Evolutionary conservation across 2,888 invertebrate genomes (phyloP).

Genomic region (Notocelia uddmanniana): DNA sequence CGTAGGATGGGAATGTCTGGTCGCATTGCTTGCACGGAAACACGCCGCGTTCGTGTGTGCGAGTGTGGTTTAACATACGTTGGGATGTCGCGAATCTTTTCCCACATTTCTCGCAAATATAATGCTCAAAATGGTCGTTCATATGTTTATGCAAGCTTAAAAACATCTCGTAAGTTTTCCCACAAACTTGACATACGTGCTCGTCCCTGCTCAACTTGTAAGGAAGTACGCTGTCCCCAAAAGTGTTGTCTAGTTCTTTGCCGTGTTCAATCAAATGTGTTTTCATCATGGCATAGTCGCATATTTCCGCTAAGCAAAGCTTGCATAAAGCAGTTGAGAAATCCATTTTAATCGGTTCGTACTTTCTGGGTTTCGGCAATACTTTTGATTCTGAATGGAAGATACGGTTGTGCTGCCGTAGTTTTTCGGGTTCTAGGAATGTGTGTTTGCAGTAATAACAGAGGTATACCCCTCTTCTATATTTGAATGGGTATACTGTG

Average conservation of each 20-base stretch:
- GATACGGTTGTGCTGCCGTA: slow-evolving; percentile 69
- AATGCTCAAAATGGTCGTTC: slow-evolving; percentile 80
- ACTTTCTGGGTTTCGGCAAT: slow-evolving; percentile 71
- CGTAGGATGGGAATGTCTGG: slow-evolving; percentile 68
- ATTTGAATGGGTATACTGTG: slow-evolving; percentile 80
- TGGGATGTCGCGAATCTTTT: slow-evolving; percentile 77
- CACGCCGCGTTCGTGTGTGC: slow-evolving; percentile 72
- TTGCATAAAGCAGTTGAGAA: slow-evolving; percentile 70
- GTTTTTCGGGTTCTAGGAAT: slow-evolving; percentile 75
- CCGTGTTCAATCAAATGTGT: slow-evolving; percentile 69
- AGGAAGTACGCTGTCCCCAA: slow-evolving; percentile 76
- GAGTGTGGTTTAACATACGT: slow-evolving; percentile 74
- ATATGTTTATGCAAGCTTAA: slow-evolving; percentile 78
- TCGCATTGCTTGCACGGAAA: slow-evolving; percentile 77
- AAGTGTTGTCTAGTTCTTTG: slow-evolving; percentile 65
- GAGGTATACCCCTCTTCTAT: slow-evolving; percentile 75
- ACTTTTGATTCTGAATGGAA: slow-evolving; percentile 65
- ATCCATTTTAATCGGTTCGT: slow-evolving; percentile 79
- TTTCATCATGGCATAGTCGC: slow-evolving; percentile 69
- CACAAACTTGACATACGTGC: slow-evolving; percentile 76
- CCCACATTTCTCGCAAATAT: slow-evolving; percentile 80
- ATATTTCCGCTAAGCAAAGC: slow-evolving; percentile 64
- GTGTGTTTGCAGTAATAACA: slow-evolving; percentile 77
- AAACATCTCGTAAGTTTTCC: slow-evolving; percentile 78
- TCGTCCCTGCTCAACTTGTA: slow-evolving; percentile 76